phyloP scores from a whole-genome alignment of 2,888 invertebrate species.

The Hemithea aestivaria region DNA sequence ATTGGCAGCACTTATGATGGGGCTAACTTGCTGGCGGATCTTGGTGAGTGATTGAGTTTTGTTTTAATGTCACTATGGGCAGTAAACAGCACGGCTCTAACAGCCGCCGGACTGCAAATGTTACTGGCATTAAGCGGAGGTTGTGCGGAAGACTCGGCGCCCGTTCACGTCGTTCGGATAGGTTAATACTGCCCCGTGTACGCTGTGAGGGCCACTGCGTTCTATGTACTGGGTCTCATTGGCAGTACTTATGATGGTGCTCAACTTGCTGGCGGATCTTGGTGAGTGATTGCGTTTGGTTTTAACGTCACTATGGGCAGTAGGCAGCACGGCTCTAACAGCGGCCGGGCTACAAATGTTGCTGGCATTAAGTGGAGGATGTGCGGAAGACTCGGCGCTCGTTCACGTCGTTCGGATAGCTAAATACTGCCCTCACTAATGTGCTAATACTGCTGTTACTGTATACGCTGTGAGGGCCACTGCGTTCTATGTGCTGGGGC shows the following conservation, averaged over 20 bases:
- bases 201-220: constrained; percentile 92
- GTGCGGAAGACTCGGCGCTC: constrained; percentile 59
- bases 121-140: constrained; percentile 78
- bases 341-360: constrained; percentile 87
- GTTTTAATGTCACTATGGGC: constrained; percentile 87
- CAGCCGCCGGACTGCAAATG: constrained; percentile 86
- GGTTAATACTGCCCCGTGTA: constrained; percentile 91
- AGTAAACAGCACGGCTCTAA: constrained; percentile 89
- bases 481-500: constrained; percentile 91
- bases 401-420: constrained; percentile 82
- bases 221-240: constrained; percentile 91
- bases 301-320: constrained; percentile 94
- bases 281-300: too few species aligned
- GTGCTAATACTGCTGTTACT: too few species aligned
- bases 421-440: constrained; percentile 86
- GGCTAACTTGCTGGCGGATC: constrained; percentile 86
- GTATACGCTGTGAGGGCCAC: constrained; percentile 94
- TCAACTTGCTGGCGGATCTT: constrained; percentile 84
- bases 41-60: constrained; percentile 68
- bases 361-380: constrained; percentile 69
- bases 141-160: constrained; percentile 58
- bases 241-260: constrained; percentile 92
- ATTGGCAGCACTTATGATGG: constrained; percentile 91
- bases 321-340: constrained; percentile 90
- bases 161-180: constrained; percentile 78